Evolutionary conservation across 1,140 invertebrate species (phyloP), one percentile per base, ranked within the genome.

Genomic region (Dryas iulia): DNA sequence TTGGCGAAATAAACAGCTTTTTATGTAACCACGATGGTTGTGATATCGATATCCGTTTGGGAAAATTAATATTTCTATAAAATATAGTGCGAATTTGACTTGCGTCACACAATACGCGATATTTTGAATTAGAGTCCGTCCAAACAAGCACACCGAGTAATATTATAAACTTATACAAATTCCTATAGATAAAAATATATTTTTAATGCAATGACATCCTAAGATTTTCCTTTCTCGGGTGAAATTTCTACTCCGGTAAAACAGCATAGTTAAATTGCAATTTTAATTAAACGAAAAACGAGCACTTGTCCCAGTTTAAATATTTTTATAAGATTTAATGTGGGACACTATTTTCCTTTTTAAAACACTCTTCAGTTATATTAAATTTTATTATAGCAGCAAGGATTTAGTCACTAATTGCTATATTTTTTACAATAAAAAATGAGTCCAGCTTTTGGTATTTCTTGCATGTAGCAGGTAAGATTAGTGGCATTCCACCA

Each of bases 261-360:
- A 47, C 21, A 47, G 14, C 18, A 47, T 7, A 18, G 39, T 21
- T 47, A 47, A 47, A 47, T 47, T 47, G 39, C 39, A 8, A 47
- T 47, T 47, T 47, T 47, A 47, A 47, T 47, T 47, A 47, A 47
- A 47, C 18, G 39, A 47, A 47, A 47, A 47, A 47, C 39, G 39
- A 47, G 18, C 18, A 47, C 39, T 47, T 47, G 39, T 47, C 39
- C 39, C 39, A 47, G 1, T 47, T 47, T 47, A 47, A 47, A 47
- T 21, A 47, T 47, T 47, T 47, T 47, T 47, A 47, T 47, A 47
- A 47, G 39, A 47, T 47, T 47, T 47, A 47, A 21, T 21, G 18
- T 21, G 21, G 39, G 39, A 47, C 14, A 58, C 18, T 25, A 26
- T 30, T 58, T 18, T 58, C n/a, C n/a, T 30, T 28, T 58, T 58